These are phyloP conservation scores for Lytechinus variegatus DNA, from an alignment of 35 echinoderm and acorn worm genomes.

Conservation along the genomic window DNA sequence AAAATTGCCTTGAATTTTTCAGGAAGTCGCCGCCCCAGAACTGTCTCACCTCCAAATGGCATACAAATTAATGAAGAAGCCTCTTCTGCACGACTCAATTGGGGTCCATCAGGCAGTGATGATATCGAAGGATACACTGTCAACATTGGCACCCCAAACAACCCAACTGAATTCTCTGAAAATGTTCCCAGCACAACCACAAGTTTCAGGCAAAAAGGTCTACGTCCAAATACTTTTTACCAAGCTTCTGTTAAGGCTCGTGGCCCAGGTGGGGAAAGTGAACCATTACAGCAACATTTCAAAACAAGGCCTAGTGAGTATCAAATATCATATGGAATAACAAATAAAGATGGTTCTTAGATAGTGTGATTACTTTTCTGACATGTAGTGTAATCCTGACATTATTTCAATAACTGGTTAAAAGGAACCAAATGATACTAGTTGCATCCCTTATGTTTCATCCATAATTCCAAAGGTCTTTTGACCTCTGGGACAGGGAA, in stretches of 20 bases:
- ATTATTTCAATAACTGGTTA: too few species aligned
- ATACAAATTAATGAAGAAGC: background rate
- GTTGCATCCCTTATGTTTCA: too few species aligned
- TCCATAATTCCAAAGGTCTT: too few species aligned
- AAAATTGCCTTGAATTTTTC: too few species aligned
- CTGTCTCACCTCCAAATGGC: background rate
- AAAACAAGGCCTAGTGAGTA: constrained; percentile 11
- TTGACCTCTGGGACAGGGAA: too few species aligned
- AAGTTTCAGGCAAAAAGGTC: background rate
- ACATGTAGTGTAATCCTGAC: too few species aligned
- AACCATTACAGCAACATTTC: background rate
- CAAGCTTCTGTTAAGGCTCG: background rate
- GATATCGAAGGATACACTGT: background rate
- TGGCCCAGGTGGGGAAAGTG: background rate
- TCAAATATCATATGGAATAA: too few species aligned
- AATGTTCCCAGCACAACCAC: background rate
- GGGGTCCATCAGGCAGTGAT: background rate
- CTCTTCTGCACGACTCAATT: background rate
- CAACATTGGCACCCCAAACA: background rate
- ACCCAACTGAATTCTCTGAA: constrained; percentile 16
- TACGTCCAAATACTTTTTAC: background rate
- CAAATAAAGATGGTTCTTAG: too few species aligned
- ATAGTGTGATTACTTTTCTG: too few species aligned
- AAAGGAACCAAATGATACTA: too few species aligned
- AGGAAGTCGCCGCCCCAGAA: too few species aligned